Evolutionary conservation across 1,140 invertebrate genomes (phyloP).

Genomic region (Lucilia cuprina): DNA sequence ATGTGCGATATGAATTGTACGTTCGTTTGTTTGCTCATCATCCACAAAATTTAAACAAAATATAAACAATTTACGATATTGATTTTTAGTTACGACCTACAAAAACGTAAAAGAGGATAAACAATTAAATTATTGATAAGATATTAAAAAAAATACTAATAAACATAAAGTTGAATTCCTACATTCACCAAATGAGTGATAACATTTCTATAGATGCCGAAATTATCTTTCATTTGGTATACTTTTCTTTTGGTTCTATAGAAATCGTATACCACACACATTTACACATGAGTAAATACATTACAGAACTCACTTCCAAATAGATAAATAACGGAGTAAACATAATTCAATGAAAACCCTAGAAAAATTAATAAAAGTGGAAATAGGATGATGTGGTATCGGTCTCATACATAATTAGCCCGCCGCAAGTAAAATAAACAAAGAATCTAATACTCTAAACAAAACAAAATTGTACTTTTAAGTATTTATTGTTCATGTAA

Average conservation of each 20-base stretch:
- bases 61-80: conserved; percentile 15
- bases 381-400: too few relatives aligned
- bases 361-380: too few relatives aligned
- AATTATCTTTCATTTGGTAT: neutral
- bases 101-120: neutral
- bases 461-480: too few relatives aligned
- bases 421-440: too few relatives aligned
- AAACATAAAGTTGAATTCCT: neutral
- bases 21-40: conserved; percentile 6
- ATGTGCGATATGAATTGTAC: neutral
- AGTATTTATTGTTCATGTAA: too few relatives aligned
- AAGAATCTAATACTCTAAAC: too few relatives aligned
- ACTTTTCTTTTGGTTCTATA: neutral
- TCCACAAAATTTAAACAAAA: conserved; percentile 21
- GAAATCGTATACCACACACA: neutral
- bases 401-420: too few relatives aligned
- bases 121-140: conserved; percentile 25
- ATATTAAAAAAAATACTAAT: neutral
- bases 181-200: neutral
- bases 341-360: too few relatives aligned
- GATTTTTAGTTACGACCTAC: neutral
- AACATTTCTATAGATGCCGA: neutral
- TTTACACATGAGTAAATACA: too few relatives aligned
- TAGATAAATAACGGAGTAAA: too few relatives aligned
- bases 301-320: too few relatives aligned